Conservation (phyloP, 2,797 vertebrate genomes). For the Eupleurogrammus muticus region DNA sequence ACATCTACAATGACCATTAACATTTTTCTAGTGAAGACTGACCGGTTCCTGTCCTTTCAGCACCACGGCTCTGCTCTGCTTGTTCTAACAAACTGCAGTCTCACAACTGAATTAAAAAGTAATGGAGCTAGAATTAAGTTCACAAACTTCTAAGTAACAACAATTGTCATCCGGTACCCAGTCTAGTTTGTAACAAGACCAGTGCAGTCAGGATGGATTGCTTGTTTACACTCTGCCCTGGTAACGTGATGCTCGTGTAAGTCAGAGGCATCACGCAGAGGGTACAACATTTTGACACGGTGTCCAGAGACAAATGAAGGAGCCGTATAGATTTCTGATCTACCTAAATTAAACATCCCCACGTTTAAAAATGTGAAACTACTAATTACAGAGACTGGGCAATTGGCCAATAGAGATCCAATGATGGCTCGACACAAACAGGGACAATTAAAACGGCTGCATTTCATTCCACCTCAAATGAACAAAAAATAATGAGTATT, state of each 20-base stretch:
- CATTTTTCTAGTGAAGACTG: neutral
- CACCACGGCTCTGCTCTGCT: neutral
- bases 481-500: neutral
- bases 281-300: neutral
- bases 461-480: neutral
- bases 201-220: neutral
- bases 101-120: conserved; percentile 37
- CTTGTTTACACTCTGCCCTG: neutral
- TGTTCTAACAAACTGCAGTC: conserved; percentile 7
- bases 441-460: no score
- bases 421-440: neutral
- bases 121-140: conserved; percentile 21
- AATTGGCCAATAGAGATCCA: neutral
- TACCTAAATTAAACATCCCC: neutral
- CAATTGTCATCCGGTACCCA: conserved; percentile 3
- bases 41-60: neutral
- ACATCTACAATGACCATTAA: no score
- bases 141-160: conserved; percentile 25
- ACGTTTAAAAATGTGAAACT: neutral
- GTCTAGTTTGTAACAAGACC: conserved; percentile 36
- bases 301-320: neutral
- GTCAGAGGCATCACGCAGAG: conserved; percentile 1
- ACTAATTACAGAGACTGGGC: neutral
- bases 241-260: conserved; percentile 28
- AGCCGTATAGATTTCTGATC: neutral